Conservation (phyloP, 1,140 invertebrate species). For the Leptopilina clavipes region DNA sequence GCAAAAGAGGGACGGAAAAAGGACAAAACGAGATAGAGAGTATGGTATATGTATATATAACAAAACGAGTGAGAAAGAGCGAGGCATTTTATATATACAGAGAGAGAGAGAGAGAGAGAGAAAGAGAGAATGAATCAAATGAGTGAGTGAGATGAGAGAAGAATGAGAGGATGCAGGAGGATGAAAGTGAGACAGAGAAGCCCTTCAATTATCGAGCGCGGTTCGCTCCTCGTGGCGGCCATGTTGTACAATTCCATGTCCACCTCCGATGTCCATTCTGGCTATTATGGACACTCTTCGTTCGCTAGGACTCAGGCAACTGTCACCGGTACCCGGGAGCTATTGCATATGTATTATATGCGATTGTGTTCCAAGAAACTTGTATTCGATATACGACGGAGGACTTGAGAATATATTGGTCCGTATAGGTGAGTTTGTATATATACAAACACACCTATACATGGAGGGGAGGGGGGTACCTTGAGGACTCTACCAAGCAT, state of each 20-base stretch:
- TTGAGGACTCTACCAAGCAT: conserved; percentile 62
- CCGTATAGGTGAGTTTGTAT: no score
- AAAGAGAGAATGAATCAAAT: background rate
- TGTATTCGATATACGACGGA: conserved; percentile 69
- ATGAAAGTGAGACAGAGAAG: conserved; percentile 48
- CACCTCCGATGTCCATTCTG: conserved; percentile 59
- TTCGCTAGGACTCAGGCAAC: conserved; percentile 58
- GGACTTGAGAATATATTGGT: conserved; percentile 48
- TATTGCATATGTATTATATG: conserved; percentile 74
- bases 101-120: conserved; percentile 7
- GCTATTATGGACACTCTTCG: conserved; percentile 50
- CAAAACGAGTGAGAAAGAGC: conserved; percentile 9
- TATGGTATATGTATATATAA: background rate
- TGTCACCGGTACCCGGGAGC: conserved; percentile 56
- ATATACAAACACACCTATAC: no score
- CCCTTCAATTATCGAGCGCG: conserved; percentile 63
- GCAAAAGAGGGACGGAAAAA: background rate
- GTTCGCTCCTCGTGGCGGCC: conserved; percentile 60
- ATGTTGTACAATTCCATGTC: conserved; percentile 65
- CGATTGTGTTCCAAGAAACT: conserved; percentile 73
- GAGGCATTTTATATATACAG: background rate
- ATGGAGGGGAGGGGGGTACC: conserved; percentile 54
- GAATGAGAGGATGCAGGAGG: conserved; percentile 32
- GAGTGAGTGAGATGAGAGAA: conserved; percentile 26
- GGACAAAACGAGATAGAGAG: background rate